Evolutionary conservation across 2,888 invertebrate species (phyloP).

Genomic region (Agonopterix arenella): DNA sequence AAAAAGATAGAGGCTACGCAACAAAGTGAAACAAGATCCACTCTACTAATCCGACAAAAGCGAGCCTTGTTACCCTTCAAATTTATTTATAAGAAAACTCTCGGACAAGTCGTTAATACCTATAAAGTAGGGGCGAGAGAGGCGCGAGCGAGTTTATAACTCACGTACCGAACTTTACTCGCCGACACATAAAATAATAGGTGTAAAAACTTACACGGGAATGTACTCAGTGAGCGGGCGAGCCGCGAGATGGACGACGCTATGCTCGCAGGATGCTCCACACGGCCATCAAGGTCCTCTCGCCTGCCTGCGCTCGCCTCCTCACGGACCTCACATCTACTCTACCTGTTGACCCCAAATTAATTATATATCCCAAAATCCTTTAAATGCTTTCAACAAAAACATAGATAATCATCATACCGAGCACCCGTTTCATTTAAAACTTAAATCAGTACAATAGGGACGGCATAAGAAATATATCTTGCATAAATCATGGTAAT

Average conservation of each 20-base stretch:
- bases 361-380: neutral
- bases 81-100: constrained; percentile 78
- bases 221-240: constrained; percentile 74
- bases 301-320: constrained; percentile 16
- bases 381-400: constrained; percentile 17
- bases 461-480: constrained; percentile 58
- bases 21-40: constrained; percentile 77
- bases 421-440: constrained; percentile 28
- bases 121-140: constrained; percentile 77
- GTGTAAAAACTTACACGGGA: constrained; percentile 77
- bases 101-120: constrained; percentile 78
- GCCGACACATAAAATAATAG: constrained; percentile 78
- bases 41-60: constrained; percentile 77
- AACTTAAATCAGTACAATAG: constrained; percentile 54
- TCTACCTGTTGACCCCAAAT: neutral
- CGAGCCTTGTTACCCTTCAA: constrained; percentile 77
- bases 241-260: constrained; percentile 68
- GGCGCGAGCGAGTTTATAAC: constrained; percentile 77
- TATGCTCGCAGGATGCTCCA: constrained; percentile 26
- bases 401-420: constrained; percentile 17
- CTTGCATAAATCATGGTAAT: constrained; percentile 75
- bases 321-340: neutral
- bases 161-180: constrained; percentile 78
- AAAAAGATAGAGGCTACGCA: constrained; percentile 66
- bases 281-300: neutral